Conservation (phyloP, 1,140 invertebrate genomes). For the Archegozetes longisetosus region DNA sequence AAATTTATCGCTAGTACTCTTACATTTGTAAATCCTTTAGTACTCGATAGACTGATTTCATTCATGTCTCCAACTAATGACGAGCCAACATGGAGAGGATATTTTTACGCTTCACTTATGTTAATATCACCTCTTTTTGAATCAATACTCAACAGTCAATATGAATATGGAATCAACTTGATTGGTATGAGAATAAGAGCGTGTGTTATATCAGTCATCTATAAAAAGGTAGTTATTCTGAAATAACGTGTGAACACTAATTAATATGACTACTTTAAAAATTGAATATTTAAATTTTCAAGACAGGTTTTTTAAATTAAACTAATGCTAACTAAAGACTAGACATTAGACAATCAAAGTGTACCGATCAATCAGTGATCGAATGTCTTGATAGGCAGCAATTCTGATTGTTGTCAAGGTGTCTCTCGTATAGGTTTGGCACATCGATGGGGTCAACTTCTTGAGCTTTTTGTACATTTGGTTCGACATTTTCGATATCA, state of each 20-base stretch:
- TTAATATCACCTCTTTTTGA: conserved; percentile 11
- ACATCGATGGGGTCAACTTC: too few species aligned
- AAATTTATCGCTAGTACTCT: conserved; percentile 70
- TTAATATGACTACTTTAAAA: not conserved
- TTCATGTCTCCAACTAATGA: conserved; percentile 30
- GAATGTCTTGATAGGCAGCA: too few species aligned
- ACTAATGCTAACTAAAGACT: too few species aligned
- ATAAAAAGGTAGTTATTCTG: conserved; percentile 11
- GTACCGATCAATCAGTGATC: too few species aligned
- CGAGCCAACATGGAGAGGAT: conserved; percentile 43
- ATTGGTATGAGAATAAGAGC: conserved; percentile 13
- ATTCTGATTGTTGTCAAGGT: too few species aligned
- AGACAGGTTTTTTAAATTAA: too few species aligned
- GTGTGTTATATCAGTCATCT: conserved; percentile 13
- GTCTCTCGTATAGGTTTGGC: too few species aligned
- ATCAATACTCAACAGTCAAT: conserved; percentile 14
- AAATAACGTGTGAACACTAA: not conserved
- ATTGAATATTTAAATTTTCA: too few species aligned
- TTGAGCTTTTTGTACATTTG: too few species aligned
- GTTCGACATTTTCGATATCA: too few species aligned
- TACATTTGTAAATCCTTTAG: conserved; percentile 67
- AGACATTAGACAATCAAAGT: too few species aligned
- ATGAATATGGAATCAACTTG: conserved; percentile 14
- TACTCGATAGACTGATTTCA: conserved; percentile 6
- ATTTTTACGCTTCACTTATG: conserved; percentile 12